Percentiles rank a stretch among this genome's conserved stretches.
Conservation (phyloP, 2,888 invertebrate genomes). For the Cremastinae sp. region DNA sequence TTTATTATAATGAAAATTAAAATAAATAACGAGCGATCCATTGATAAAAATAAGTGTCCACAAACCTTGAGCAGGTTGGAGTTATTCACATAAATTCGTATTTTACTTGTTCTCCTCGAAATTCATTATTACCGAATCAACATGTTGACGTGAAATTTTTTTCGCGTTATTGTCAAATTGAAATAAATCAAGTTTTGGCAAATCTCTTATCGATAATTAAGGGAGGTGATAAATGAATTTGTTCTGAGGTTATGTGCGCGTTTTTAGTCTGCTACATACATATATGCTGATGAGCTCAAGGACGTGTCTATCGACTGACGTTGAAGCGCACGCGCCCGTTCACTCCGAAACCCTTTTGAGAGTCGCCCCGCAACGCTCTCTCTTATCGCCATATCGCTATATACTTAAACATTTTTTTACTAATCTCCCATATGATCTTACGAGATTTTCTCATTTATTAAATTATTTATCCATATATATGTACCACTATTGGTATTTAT, state of each 20-base stretch:
- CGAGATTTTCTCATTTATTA: too few species aligned
- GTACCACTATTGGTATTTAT: too few species aligned
- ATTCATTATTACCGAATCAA: slow-evolving; percentile 40
- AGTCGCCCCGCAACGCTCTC: neutral
- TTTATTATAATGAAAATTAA: neutral
- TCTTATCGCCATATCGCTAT: slow-evolving; percentile 3
- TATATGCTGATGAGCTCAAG: slow-evolving; percentile 32
- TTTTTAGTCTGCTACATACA: slow-evolving; percentile 55
- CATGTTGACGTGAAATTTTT: neutral
- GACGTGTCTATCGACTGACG: slow-evolving; percentile 60
- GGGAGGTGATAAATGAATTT: too few species aligned
- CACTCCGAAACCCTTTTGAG: slow-evolving; percentile 13
- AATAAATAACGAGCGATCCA: neutral
- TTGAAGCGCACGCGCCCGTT: slow-evolving; percentile 47
- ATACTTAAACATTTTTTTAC: slow-evolving; percentile 2
- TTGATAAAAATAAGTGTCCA: neutral
- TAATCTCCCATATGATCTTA: too few species aligned
- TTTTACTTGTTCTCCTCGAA: neutral
- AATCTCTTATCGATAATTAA: too few species aligned
- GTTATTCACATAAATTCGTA: neutral
- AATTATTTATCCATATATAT: too few species aligned
- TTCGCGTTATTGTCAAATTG: neutral
- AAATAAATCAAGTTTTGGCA: too few species aligned
- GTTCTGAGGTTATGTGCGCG: slow-evolving; percentile 70
- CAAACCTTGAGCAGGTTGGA: slow-evolving; percentile 38